Percentiles rank a stretch among this genome's conserved stretches.
Conservation (phyloP, 2,888 invertebrate species). For the Holacanthella duospinosa region DNA sequence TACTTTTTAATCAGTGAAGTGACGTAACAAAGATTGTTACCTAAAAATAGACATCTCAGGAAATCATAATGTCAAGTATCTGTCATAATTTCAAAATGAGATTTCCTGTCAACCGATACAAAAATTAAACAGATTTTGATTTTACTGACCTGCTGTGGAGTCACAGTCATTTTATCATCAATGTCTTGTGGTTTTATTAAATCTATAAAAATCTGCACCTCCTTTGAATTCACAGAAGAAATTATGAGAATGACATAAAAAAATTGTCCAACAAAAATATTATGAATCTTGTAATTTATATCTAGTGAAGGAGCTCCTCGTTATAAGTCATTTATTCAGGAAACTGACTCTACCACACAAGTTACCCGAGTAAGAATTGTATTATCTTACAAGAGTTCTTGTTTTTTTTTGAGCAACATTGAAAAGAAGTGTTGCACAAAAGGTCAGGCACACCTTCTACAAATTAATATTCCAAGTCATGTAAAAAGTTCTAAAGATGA, state of each 20-base stretch:
- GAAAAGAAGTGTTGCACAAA: too few species aligned
- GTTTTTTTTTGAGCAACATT: too few species aligned
- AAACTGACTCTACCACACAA: background rate
- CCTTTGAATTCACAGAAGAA: background rate
- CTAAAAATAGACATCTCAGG: background rate
- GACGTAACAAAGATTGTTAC: background rate
- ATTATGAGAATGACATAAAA: background rate
- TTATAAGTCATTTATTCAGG: background rate
- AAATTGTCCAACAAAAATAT: background rate
- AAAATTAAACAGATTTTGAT: too few species aligned
- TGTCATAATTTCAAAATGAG: background rate
- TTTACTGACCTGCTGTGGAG: too few species aligned
- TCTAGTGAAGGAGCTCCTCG: background rate
- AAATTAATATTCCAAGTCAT: slow-evolving; percentile 3
- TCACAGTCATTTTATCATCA: too few species aligned
- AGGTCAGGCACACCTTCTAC: slow-evolving; percentile 2
- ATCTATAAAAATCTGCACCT: background rate
- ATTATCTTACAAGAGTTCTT: background rate
- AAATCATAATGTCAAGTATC: background rate
- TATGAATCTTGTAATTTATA: background rate
- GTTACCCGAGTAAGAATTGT: background rate
- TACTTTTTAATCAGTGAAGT: background rate
- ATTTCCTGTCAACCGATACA: background rate
- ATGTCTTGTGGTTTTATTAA: too few species aligned
- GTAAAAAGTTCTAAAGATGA: background rate